A percentile compares a stretch with the other conserved stretches of the same genome.
Evolutionary conservation across 2,113 vertebrate genomes (phyloP).

Genomic region (Phalacrocorax aristotelis): DNA sequence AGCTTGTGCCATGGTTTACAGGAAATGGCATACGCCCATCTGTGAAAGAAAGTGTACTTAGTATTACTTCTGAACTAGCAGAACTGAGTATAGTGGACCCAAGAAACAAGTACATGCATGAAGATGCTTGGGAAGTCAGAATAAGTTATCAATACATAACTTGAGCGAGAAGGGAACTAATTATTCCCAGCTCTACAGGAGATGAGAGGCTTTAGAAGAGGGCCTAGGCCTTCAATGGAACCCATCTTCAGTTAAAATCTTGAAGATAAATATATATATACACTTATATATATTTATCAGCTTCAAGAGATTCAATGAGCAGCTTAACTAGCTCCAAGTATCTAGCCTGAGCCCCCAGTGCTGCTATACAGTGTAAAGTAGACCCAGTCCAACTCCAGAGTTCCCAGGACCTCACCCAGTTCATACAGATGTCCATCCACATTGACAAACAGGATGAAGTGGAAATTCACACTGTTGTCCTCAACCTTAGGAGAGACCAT

Average conservation of each 20-base stretch:
- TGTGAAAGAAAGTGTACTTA: constrained; percentile 37
- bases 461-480: constrained; percentile 90
- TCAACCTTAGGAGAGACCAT: constrained; percentile 76
- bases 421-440: constrained; percentile 90
- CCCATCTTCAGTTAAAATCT: background rate
- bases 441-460: constrained; percentile 92
- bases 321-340: background rate
- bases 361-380: background rate
- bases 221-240: background rate
- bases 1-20: constrained; percentile 86
- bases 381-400: background rate
- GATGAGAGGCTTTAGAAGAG: background rate
- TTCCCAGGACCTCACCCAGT: constrained; percentile 79
- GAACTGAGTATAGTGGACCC: background rate
- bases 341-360: background rate
- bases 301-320: background rate
- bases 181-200: background rate
- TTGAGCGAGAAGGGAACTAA: background rate
- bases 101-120: background rate
- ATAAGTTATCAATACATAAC: background rate
- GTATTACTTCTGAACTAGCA: background rate
- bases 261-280: background rate
- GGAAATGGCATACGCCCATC: constrained; percentile 90
- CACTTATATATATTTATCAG: background rate
- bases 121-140: background rate